Evolutionary conservation across 37 sponge, comb jelly and placozoan genomes (phyloP).

Genomic region (Ianthella basta): DNA sequence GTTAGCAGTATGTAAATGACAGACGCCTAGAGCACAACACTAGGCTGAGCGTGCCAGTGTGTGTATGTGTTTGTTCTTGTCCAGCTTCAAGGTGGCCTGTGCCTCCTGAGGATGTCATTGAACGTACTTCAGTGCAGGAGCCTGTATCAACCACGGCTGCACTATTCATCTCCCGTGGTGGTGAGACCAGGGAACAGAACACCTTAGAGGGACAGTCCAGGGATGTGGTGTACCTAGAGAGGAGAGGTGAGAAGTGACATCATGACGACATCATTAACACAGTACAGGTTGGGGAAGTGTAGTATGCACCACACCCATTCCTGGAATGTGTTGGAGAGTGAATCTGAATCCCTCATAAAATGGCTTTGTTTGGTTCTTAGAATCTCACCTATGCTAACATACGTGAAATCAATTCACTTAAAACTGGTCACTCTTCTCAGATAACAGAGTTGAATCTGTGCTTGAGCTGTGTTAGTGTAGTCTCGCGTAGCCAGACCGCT

Average conservation of each 20-base stretch:
- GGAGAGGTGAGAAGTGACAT: slow-evolving; percentile 43
- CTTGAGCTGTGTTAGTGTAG: too few species aligned
- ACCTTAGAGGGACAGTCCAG: slow-evolving; percentile 2
- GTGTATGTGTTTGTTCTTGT: neutral
- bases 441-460: too few species aligned
- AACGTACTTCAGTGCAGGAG: neutral
- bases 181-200: neutral
- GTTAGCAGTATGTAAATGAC: too few species aligned
- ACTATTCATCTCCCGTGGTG: neutral
- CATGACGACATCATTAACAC: neutral
- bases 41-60: neutral
- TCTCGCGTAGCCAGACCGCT: too few species aligned
- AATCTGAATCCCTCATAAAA: neutral
- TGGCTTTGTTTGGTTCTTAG: neutral
- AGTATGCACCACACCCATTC: neutral
- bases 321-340: too few species aligned
- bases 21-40: too few species aligned
- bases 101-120: slow-evolving; percentile 55
- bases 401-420: too few species aligned
- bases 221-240: slow-evolving; percentile 50
- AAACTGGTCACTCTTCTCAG: too few species aligned
- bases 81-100: slow-evolving; percentile 15
- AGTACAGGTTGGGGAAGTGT: neutral
- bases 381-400: too few species aligned
- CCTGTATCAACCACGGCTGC: neutral